Base-by-base conservation (phyloP, 2,888 invertebrate species). In the Aradus depressus region DNA sequence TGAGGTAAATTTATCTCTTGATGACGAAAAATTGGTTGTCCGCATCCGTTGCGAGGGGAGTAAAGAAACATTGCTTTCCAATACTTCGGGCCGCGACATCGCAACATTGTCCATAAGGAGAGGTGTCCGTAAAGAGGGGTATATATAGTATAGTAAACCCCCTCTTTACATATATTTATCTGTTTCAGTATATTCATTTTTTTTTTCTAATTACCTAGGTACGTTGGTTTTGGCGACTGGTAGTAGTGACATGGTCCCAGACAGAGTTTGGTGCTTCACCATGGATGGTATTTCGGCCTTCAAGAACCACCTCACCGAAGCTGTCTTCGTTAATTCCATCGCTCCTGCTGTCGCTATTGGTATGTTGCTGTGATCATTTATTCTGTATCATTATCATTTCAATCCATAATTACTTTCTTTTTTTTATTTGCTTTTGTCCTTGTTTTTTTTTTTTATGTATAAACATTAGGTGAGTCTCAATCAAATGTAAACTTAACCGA, bases 191-290 rank as follows among this genome's bases (percentile, higher is more conserved):
- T 37, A 45, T 45, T 22, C 41, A 23, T 44, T 48, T 38, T 23
- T 12, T 44, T 50, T 25, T 16, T 10, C 18, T 45, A 5, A 19
- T 18, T 42, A 22, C 21, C 50, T n/a, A 82, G 84, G 82, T 51
- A 80, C 80, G n/a, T 67, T 81, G 44, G 66, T 87, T 39, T 68
- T 88, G 64, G 74, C 84, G 18, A 75, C 76, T 1, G 70, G 77
- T 1, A 76, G 45, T 26, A 26, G 75, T 34, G 77, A 79, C 42
- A 81, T 81, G 59, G 83, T 85, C 51, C 79, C 79, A 59, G 85
- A 88, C 65, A 72, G 80, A 8, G 68, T 87, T 16, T 88, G 86
- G 85, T 79, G 83, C 51, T 71, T 87, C 48, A 81, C 80, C 58
- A 77, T 79, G 14, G 84, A 86, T 62, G 74, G 82, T 25, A 85